Evolutionary conservation across 2,797 vertebrate genomes (phyloP).

Genomic region (Pseudochirops corinnae): DNA sequence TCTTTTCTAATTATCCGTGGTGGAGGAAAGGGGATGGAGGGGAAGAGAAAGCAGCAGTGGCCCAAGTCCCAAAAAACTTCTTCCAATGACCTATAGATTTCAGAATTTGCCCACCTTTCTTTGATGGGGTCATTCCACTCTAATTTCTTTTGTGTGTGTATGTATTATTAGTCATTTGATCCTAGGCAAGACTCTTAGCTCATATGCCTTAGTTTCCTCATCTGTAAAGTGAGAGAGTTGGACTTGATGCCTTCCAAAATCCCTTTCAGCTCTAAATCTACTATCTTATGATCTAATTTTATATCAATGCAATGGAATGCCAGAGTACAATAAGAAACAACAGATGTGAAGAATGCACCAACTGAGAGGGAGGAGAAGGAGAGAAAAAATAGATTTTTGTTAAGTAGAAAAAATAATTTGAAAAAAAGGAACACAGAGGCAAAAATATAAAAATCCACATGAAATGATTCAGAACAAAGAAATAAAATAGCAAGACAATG

Average conservation of each 20-base stretch:
- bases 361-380: not conserved
- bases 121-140: not conserved
- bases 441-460: not conserved
- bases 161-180: rapidly evolving
- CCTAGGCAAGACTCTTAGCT: not conserved
- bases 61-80: not conserved
- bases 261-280: not conserved
- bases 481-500: not conserved
- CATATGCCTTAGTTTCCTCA: not conserved
- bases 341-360: not conserved
- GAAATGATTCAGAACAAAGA: not conserved
- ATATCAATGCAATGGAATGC: not conserved
- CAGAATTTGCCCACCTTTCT: not conserved
- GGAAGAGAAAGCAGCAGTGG: not conserved
- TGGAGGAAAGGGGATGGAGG: not conserved
- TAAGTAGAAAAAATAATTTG: not conserved
- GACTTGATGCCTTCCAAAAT: not conserved
- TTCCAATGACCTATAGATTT: not conserved
- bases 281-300: not conserved
- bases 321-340: not conserved
- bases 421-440: not conserved
- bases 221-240: not conserved
- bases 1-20: not conserved
- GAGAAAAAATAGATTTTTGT: not conserved
- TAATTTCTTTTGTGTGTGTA: not conserved